Evolutionary conservation across 2,797 vertebrate genomes (phyloP), one percentile per base, ranked within the genome.

Genomic region (Platyrinchus mystaceus): DNA sequence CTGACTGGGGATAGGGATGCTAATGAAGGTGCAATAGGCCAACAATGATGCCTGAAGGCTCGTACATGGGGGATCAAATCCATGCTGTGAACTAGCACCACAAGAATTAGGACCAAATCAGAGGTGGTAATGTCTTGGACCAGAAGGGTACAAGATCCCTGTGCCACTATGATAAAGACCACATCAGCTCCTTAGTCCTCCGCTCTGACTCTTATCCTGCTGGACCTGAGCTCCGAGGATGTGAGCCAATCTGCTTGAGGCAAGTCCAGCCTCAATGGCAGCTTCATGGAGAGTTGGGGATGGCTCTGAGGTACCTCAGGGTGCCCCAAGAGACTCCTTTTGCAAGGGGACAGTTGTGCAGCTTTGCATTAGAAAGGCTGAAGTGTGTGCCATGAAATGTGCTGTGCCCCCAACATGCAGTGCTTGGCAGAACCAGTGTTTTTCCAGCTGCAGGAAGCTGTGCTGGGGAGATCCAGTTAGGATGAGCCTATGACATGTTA

Each of bases 351-450:
- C 11, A 30, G n/a, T 19, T 30, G 36, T 34, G 32, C 3, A 2
- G 39, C 36, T 71, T 53, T 69, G 23, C 67, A 27, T 13, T 37
- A 43, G 50, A 36, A 74, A 78, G 37, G 14, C 8, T 66, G 56
- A 32, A 36, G 62, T 18, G 30, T 2, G 1, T 4, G 2, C n/a
- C 1, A 0, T 18, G 76, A 70, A 71, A 75, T 0, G 1, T 34
- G 66, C 36, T 68, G 37, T 3, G 3, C n/a, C 56, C 36, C 27
- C 1, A 1, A 56, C 46, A 64, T 0, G 0, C 32, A 39, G 24
- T 0, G 0, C 66, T 78, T 69, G 62, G 62, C 66, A 79, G 83
- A 77, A 50, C 10, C 6, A 53, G 27, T 91, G 46, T 58, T 93
- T 46, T 85, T 77, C 60, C 73, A 87, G 60, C 49, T 84, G 55